Percentiles rank a stretch among this genome's conserved stretches.
Conservation (phyloP, 1,140 invertebrate genomes). For the Gonioctena quinquepunctata region DNA sequence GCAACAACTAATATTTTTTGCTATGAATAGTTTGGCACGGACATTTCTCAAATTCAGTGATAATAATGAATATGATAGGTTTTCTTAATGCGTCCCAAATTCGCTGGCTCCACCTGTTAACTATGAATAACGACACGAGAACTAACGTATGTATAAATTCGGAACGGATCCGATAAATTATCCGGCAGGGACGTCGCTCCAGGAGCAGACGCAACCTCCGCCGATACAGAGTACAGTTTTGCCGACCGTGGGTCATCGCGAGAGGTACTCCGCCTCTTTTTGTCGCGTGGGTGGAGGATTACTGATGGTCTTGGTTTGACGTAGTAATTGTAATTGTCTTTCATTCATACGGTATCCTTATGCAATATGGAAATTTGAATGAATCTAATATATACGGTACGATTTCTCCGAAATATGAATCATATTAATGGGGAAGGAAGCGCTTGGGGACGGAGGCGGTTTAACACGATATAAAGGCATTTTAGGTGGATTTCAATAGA, state of each 20-base stretch:
- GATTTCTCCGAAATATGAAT: no score
- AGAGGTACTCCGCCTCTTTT: background rate
- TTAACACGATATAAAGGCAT: no score
- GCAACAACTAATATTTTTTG: no score
- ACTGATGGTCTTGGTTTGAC: background rate
- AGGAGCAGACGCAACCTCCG: constrained; percentile 13
- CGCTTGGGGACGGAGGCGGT: no score
- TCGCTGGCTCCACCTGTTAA: constrained; percentile 5
- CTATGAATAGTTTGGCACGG: no score
- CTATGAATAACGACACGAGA: constrained; percentile 4
- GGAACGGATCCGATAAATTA: constrained; percentile 14
- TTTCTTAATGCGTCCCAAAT: constrained; percentile 3
- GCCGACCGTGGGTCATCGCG: constrained; percentile 8
- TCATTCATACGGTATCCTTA: no score
- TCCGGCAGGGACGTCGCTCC: constrained; percentile 8
- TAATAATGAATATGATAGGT: background rate
- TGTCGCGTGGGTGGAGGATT: constrained; percentile 8
- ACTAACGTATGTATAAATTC: constrained; percentile 11
- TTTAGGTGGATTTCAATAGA: no score
- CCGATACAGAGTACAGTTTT: constrained; percentile 7
- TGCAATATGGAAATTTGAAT: no score
- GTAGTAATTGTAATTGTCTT: background rate
- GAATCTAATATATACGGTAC: no score
- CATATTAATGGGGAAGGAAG: no score
- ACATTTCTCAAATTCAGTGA: no score